These are phyloP conservation scores for Cheilosia scutellata DNA, from an alignment of 2,888 invertebrate genomes.

Conservation along the genomic window DNA sequence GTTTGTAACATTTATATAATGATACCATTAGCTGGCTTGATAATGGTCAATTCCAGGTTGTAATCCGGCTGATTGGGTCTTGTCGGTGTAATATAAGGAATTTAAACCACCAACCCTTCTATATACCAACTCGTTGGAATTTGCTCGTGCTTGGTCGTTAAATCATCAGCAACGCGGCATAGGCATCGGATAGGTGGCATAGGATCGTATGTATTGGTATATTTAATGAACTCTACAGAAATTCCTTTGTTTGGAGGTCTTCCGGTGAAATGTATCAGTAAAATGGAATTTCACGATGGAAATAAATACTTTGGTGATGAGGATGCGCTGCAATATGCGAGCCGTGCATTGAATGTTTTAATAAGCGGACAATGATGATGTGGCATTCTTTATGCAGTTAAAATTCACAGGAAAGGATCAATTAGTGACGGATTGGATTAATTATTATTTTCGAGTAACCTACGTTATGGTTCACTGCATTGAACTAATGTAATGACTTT, in stretches of 20 bases:
- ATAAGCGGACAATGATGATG: conserved; percentile 23
- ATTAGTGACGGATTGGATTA: neutral
- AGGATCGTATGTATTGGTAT: neutral
- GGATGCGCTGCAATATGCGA: neutral
- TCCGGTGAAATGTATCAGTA: neutral
- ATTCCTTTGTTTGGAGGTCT: conserved; percentile 26
- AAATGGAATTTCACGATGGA: neutral
- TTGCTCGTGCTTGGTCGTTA: conserved; percentile 21
- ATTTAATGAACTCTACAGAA: conserved; percentile 26
- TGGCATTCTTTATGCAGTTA: neutral
- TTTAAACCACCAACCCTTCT: conserved; percentile 33
- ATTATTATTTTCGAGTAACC: no score
- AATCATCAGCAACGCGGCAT: conserved; percentile 23
- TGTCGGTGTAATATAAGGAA: conserved; percentile 57
- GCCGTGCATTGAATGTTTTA: neutral
- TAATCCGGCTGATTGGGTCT: conserved; percentile 64
- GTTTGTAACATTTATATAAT: conserved; percentile 60
- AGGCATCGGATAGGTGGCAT: neutral
- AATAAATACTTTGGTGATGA: neutral
- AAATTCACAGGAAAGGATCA: conserved; percentile 6
- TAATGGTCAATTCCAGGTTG: conserved; percentile 70
- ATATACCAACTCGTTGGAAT: conserved; percentile 12
- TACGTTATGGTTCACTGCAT: no score
- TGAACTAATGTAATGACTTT: no score
- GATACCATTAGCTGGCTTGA: conserved; percentile 63